Percentiles rank a stretch among this genome's conserved stretches.
phyloP scores from a whole-genome alignment of 2,113 vertebrate species.

The Caretta caretta region DNA sequence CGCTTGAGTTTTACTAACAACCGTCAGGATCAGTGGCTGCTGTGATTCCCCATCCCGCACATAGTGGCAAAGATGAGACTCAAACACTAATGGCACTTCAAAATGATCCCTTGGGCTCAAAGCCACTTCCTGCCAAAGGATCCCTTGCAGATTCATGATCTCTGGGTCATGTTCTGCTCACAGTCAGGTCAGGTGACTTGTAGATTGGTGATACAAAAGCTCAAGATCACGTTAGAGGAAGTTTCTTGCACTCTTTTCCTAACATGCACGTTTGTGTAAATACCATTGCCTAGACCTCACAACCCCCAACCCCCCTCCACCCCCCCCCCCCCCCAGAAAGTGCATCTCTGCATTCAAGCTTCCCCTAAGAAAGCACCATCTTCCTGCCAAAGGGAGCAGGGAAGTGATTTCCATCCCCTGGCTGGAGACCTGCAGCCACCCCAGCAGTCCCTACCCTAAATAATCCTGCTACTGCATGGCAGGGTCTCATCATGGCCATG shows the following conservation, averaged over 20 bases:
- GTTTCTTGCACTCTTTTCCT: background rate
- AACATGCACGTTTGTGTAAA: background rate
- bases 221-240: background rate
- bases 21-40: background rate
- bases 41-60: background rate
- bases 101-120: background rate
- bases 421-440: background rate
- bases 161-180: background rate
- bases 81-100: background rate
- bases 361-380: too few relatives aligned
- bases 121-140: background rate
- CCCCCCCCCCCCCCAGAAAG: background rate
- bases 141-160: background rate
- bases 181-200: background rate
- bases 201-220: background rate
- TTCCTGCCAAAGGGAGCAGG: background rate
- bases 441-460: background rate
- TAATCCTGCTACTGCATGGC: background rate
- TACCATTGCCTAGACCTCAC: background rate
- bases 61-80: fast-evolving
- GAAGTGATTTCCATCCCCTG: background rate
- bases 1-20: background rate
- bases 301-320: too few relatives aligned
- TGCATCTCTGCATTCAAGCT: background rate
- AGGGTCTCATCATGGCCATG: background rate